Conservation (phyloP, 2,797 vertebrate species). For the Sebastes matsubarae region DNA sequence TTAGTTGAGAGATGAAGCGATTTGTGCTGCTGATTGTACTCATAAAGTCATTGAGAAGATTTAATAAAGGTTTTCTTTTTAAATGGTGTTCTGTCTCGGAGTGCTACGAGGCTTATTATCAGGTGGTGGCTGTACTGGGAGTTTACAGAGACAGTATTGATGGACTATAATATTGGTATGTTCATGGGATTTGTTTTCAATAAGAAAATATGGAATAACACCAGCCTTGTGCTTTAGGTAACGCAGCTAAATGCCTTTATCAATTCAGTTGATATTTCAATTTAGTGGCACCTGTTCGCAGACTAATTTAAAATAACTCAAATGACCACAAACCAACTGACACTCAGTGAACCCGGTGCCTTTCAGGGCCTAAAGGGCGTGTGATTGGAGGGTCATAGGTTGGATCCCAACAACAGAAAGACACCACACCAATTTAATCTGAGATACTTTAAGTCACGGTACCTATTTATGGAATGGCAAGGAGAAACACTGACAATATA, state of each 20-base stretch:
- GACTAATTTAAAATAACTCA: slow-evolving; percentile 14
- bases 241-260: neutral
- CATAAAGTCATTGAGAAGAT: slow-evolving; percentile 31
- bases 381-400: neutral
- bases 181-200: neutral
- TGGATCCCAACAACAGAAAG: neutral
- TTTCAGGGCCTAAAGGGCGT: neutral
- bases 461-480: neutral
- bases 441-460: neutral
- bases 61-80: slow-evolving; percentile 30
- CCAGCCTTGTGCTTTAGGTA: neutral
- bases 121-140: neutral
- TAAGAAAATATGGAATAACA: neutral
- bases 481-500: neutral
- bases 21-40: slow-evolving; percentile 42
- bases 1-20: slow-evolving; percentile 36
- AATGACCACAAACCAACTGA: neutral
- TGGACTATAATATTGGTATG: neutral
- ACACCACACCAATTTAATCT: neutral
- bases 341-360: neutral
- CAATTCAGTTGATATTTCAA: neutral
- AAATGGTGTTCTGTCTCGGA: neutral
- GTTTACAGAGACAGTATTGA: neutral
- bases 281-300: neutral
- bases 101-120: slow-evolving; percentile 2